These are phyloP conservation scores for Eutrigla gurnardus DNA, from an alignment of 2,797 vertebrate genomes.

Conservation along the genomic window DNA sequence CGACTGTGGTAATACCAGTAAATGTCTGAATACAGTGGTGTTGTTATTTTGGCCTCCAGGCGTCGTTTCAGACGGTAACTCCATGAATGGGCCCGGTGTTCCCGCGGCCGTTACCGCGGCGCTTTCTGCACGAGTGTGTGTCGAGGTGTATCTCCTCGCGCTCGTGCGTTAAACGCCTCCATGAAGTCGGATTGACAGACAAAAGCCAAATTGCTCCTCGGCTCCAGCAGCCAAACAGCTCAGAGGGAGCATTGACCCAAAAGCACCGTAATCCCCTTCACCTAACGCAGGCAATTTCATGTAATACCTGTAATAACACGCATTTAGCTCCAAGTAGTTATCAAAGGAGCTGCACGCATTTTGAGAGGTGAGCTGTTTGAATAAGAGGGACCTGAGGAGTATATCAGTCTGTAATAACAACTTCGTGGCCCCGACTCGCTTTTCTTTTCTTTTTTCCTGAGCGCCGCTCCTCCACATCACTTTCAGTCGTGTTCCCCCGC, in stretches of 20 bases:
- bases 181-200: slow-evolving; percentile 93
- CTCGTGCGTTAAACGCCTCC: slow-evolving; percentile 78
- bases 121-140: slow-evolving; percentile 25
- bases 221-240: slow-evolving; percentile 82
- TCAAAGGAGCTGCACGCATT: slow-evolving; percentile 88
- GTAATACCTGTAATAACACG: slow-evolving; percentile 98
- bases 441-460: slow-evolving; percentile 52
- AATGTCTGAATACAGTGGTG: slow-evolving; percentile 16
- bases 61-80: slow-evolving; percentile 26
- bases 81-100: slow-evolving; percentile 51
- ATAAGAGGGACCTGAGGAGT: slow-evolving; percentile 68
- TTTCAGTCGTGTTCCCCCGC: slow-evolving; percentile 4
- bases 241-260: slow-evolving; percentile 98
- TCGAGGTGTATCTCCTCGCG: slow-evolving; percentile 6
- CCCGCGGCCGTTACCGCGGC: slow-evolving; percentile 57
- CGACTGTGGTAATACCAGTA: not conserved
- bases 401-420: slow-evolving; percentile 85
- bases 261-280: slow-evolving; percentile 94
- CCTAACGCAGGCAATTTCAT: slow-evolving; percentile 97
- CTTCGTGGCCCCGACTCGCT: slow-evolving; percentile 48
- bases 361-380: slow-evolving; percentile 86
- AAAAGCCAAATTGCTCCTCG: slow-evolving; percentile 92
- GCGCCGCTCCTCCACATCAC: slow-evolving; percentile 50
- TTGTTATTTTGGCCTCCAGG: slow-evolving; percentile 26
- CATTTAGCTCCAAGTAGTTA: slow-evolving; percentile 93